These are phyloP conservation scores for Eulemur macaco DNA, from an alignment of 2,113 vertebrate species.

Conservation along the genomic window DNA sequence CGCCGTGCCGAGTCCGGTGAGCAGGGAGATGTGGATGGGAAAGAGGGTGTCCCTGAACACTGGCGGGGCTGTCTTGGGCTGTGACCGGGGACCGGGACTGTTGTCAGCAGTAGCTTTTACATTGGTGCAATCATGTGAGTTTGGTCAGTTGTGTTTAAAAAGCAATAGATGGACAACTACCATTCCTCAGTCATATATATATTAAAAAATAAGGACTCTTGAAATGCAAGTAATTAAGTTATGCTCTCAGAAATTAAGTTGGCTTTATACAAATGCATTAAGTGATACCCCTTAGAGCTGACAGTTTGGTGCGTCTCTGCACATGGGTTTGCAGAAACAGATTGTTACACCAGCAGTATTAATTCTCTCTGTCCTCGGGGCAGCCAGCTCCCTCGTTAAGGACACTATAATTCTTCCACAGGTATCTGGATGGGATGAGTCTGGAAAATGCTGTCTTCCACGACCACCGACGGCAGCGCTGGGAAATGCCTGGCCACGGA, in stretches of 20 bases:
- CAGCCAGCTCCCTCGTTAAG: background rate
- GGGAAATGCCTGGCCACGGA: no score
- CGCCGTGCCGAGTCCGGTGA: accelerated
- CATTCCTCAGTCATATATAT: background rate
- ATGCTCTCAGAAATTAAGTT: background rate
- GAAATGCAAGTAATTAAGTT: no score
- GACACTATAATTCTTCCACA: background rate
- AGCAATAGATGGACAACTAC: accelerated
- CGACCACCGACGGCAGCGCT: accelerated
- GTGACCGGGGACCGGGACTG: no score
- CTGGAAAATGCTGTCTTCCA: background rate
- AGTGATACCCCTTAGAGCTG: no score
- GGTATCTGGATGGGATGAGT: accelerated
- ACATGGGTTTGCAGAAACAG: accelerated
- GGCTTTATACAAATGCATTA: no score
- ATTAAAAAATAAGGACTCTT: background rate
- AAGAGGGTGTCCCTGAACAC: background rate
- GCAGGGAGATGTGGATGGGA: accelerated
- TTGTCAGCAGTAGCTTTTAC: background rate
- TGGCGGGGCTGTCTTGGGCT: no score
- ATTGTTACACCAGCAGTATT: accelerated
- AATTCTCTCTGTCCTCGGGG: background rate
- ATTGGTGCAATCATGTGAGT: accelerated
- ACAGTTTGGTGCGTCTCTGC: background rate
- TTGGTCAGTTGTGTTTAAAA: background rate